A percentile compares a stretch with the other conserved stretches of the same genome.
These are phyloP conservation scores for Macrobrachium nipponense DNA, from an alignment of 1,140 invertebrate genomes.

Conservation along the genomic window DNA sequence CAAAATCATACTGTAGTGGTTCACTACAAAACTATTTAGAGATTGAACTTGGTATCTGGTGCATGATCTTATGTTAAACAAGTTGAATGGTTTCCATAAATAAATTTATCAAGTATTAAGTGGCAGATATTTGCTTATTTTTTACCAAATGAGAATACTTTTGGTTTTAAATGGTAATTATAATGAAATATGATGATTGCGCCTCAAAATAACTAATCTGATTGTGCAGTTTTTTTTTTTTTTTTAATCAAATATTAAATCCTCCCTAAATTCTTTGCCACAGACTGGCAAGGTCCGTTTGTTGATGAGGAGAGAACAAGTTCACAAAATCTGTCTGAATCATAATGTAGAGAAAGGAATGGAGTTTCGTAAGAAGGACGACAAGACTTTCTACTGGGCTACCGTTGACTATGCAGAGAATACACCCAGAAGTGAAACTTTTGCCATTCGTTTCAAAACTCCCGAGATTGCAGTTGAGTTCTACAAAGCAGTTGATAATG, in stretches of 20 bases:
- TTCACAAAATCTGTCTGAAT: slow-evolving; percentile 89
- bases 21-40: not conserved
- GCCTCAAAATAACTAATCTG: not conserved
- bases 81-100: no score
- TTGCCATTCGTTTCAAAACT: slow-evolving; percentile 85
- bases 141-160: no score
- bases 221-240: not conserved
- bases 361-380: slow-evolving; percentile 78
- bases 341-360: slow-evolving; percentile 83
- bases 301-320: slow-evolving; percentile 89
- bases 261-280: not conserved
- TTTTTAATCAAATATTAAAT: not conserved
- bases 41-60: not conserved
- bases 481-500: slow-evolving; percentile 74
- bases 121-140: no score
- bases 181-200: no score
- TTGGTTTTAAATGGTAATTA: no score
- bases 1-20: no score
- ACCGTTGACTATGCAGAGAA: slow-evolving; percentile 73
- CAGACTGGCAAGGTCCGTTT: slow-evolving; percentile 71
- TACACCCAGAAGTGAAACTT: slow-evolving; percentile 74
- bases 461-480: slow-evolving; percentile 79
- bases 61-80: not conserved
- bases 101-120: no score
- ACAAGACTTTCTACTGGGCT: slow-evolving; percentile 84